Base-by-base conservation (phyloP, 2,113 vertebrate species). In the Saguinus imperator region DNA sequence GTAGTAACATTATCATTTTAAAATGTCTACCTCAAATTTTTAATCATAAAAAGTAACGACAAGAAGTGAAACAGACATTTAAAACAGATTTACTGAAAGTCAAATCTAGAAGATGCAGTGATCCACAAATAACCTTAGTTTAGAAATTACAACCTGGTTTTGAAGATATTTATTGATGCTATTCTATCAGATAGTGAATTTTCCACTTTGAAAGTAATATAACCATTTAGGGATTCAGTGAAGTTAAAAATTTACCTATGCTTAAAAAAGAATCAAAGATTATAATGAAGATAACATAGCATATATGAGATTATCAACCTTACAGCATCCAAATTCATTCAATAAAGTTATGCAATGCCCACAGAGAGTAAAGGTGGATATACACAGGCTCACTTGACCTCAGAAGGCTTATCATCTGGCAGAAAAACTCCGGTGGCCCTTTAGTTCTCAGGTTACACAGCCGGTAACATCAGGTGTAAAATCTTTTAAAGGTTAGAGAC, bases 11-110 rank as follows among this genome's bases (percentile, higher is more conserved):
- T 76, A 94, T 87, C 40, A 0, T 37, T 89, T 86, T 84, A 77
- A 95, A 70, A 75, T 13, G 79, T 5, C 55, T 35, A 45, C 57
- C 20, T 87, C 29, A 79, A 14, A 75, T 81, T 92, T 95, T 83
- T 80, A 35, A 35, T 87, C 37, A 79, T 37, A 89, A 73, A 94
- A 81, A 92, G 70, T 87, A 95, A 83, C 70, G 82, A 94, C 91
- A 95, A 85, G 48, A 94, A 94, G 52, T 73, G 32, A 93, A 92
- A 40, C 21, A 64, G 87, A 58, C 14, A 73, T 35, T 4, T 40
- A 9, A 90, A 40, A 40, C 37, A 40, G 48, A 80, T 25, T 94
- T 94, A 83, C 37, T 92, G 32, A 80, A 95, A 80, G 29, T 94
- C 52, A 97, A 89, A 58, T 40, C 12, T 61, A 32, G 32, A 64